Conservation (phyloP, 1,140 invertebrate genomes). For the Zeugodacus cucurbitae region DNA sequence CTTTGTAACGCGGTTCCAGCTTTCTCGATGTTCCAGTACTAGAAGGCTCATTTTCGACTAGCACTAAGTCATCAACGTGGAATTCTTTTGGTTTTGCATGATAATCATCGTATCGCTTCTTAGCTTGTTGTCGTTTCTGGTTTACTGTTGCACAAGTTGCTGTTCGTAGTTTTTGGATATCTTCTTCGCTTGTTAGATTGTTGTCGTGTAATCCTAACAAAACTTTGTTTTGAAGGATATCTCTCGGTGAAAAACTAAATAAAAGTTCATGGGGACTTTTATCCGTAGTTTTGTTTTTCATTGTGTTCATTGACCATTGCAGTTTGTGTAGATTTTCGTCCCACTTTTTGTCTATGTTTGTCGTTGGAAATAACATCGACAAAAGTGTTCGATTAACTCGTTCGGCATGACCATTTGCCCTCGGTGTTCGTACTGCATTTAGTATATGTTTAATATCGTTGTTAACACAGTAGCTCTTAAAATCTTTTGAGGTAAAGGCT, state of each 20-base stretch:
- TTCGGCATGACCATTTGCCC: slow-evolving; percentile 49
- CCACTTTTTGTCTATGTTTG: slow-evolving; percentile 45
- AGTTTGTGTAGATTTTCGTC: slow-evolving; percentile 44
- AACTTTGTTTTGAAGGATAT: slow-evolving; percentile 17
- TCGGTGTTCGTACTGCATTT: slow-evolving; percentile 37
- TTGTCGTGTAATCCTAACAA: background rate
- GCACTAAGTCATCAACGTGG: slow-evolving; percentile 49
- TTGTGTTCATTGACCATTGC: slow-evolving; percentile 52
- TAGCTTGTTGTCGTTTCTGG: background rate
- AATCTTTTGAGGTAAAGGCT: background rate
- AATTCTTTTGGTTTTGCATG: slow-evolving; percentile 46
- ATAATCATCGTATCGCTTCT: slow-evolving; percentile 22
- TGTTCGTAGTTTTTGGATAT: background rate
- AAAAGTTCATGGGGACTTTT: slow-evolving; percentile 48
- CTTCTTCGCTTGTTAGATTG: background rate
- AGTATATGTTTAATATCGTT: slow-evolving; percentile 8
- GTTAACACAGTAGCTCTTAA: background rate
- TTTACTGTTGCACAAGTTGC: background rate
- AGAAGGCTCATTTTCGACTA: slow-evolving; percentile 48
- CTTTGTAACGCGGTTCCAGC: slow-evolving; percentile 49
- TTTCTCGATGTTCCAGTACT: slow-evolving; percentile 49
- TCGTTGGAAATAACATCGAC: slow-evolving; percentile 21
- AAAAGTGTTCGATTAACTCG: slow-evolving; percentile 48
- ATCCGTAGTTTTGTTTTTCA: slow-evolving; percentile 47
- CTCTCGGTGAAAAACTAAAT: slow-evolving; percentile 38